Evolutionary conservation across 2,797 vertebrate genomes (phyloP).

Genomic region (Eremophila alpestris): DNA sequence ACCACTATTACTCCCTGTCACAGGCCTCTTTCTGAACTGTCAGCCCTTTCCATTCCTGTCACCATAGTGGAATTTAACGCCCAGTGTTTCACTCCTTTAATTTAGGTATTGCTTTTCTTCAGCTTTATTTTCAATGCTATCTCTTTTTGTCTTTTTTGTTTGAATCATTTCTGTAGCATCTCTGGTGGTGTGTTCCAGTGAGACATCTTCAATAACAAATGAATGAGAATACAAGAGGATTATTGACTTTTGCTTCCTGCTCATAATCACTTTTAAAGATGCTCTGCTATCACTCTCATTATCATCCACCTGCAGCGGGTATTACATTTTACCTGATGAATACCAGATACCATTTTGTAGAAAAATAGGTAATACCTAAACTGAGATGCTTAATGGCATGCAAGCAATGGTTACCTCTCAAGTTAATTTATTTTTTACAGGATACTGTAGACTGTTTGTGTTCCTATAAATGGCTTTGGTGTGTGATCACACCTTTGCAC

Average conservation of each 20-base stretch:
- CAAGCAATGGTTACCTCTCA: not conserved
- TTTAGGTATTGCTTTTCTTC: not conserved
- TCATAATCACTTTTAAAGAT: not conserved
- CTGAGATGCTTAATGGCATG: not conserved
- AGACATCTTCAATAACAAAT: not conserved
- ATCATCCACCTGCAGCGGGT: not conserved
- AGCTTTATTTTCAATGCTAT: not conserved
- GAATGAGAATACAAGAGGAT: not conserved
- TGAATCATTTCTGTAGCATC: not conserved
- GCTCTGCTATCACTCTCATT: not conserved
- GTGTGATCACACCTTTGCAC: not conserved
- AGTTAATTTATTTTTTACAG: not conserved
- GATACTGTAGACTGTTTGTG: not conserved
- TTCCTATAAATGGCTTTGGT: not conserved
- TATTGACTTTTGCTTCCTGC: not conserved
- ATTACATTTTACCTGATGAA: not conserved
- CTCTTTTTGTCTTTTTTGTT: not conserved
- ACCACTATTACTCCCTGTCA: not conserved
- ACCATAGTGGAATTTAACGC: not conserved
- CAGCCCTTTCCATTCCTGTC: not conserved
- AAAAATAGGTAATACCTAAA: not conserved
- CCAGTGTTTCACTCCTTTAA: not conserved
- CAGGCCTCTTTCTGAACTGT: not conserved
- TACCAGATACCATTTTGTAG: not conserved
- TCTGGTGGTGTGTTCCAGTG: not conserved